Conservation (phyloP, 2,888 invertebrate species). For the Ernsta delagoae region DNA sequence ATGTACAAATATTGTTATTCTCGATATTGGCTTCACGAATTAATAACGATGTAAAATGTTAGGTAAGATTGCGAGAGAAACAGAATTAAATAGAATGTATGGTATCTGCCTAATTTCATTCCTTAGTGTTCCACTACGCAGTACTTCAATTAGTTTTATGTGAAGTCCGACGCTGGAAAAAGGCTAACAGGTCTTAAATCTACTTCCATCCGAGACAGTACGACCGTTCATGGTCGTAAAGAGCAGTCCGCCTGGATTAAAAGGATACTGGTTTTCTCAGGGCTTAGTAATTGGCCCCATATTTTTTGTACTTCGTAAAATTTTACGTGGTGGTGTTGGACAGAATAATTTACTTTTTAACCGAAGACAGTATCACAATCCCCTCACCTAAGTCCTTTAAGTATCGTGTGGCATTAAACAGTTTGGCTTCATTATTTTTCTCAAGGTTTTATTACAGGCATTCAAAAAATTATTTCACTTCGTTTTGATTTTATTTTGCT, state of each 20-base stretch:
- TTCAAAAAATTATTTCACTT: not conserved
- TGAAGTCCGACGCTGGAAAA: not conserved
- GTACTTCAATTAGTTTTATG: slow-evolving; percentile 31
- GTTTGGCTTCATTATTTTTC: not conserved
- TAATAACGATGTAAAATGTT: too few relatives aligned
- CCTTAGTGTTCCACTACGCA: not conserved
- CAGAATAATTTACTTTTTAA: not conserved
- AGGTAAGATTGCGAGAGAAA: not conserved
- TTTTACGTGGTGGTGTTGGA: not conserved
- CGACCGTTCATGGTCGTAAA: slow-evolving; percentile 53
- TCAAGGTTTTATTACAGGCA: not conserved
- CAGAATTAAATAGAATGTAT: not conserved
- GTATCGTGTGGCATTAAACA: too few relatives aligned
- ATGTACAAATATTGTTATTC: too few relatives aligned
- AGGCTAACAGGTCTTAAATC: slow-evolving; percentile 40
- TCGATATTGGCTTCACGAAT: too few relatives aligned
- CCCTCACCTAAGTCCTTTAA: too few relatives aligned
- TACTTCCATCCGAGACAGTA: slow-evolving; percentile 46
- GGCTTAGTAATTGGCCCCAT: slow-evolving; percentile 11
- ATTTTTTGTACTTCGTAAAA: slow-evolving; percentile 23
- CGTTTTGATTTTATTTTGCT: not conserved
- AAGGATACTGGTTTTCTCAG: slow-evolving; percentile 35
- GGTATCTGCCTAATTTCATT: not conserved
- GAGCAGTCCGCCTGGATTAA: slow-evolving; percentile 56
- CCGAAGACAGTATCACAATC: too few relatives aligned